Base-by-base conservation (phyloP, 2,797 vertebrate species). In the Aeoliscus strigatus region DNA sequence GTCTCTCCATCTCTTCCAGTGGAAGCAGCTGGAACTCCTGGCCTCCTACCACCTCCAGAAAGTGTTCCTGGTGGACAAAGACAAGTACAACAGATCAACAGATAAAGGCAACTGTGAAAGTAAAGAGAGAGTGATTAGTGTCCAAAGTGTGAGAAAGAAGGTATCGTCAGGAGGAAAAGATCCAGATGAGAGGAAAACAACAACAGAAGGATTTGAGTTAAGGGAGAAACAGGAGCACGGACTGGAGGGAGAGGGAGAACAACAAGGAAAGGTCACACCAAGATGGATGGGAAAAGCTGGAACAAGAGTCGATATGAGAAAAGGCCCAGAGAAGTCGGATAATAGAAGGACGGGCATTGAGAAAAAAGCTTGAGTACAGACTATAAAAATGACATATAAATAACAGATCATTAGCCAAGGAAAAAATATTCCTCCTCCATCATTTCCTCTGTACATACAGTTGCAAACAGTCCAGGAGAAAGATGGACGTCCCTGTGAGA, bases 21-120 rank as follows among this genome's bases (percentile, higher is more conserved):
- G 94, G 93, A 40, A 99, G 82, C 54, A 98, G 80, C 5, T 96
- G 85, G 76, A 99, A 99, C 78, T 99, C 96, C 71, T 97, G 95
- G 74, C 94, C 92, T 79, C 90, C 91, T 44, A 97, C 92, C 53
- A 98, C 96, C 71, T 96, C 94, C 87, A 97, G 86, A 72, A 98
- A 98, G 76, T 97, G 90, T 56, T 98, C 96, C 96, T 99, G 73
- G 9, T 28, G 34, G 33, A 46, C 5, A 15, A 31, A 50, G 29
- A 45, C 32, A 15, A 27, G 31, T 25, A 16, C 27, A 41, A 47
- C 8, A 39, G 16, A 30, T 18, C 1, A 13, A 25, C 4, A 14
- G 24, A 28, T n/a, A 15, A 45, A 36, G n/a, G 17, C 17, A 8
- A 9, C 1, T 8, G 21, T 8, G 9, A 16, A n/a, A 29, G 11